Base-by-base conservation (phyloP, 2,888 invertebrate genomes). In the Globia sparganii region DNA sequence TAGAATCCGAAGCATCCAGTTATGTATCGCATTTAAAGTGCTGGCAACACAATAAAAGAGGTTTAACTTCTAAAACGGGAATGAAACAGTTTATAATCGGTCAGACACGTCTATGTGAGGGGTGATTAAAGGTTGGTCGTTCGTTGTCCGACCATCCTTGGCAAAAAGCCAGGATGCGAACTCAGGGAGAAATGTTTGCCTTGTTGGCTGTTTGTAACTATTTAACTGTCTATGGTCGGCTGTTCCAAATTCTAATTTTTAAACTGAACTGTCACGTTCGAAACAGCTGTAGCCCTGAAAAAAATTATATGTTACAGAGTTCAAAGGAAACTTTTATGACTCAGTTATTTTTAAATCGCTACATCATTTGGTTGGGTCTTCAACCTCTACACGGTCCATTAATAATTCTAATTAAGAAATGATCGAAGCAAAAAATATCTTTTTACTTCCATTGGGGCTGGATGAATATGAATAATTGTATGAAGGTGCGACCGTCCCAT, bases 91-190 rank as follows among this genome's bases (percentile, higher is more conserved):
- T 89, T 90, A 89, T 86, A 91, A 89, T 89, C 84, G 78, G 77
- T 84, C 85, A 84, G 83, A 81, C 81, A 82, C 73, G 89, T 87
- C 86, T 90, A 86, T 88, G 75, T 64, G 86, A 85, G 90, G 88
- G 90, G 91, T 92, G 92, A 92, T 91, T 91, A 94, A 93, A 94
- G 93, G 94, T 94, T 94, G 94, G 94, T 93, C 94, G 93, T 91
- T 93, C 94, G 93, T 91, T 92, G 93, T 92, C 92, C 93, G 92
- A 90, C 78, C 85, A 93, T 94, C 94, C 92, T 94, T 95, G 95
- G 95, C 95, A 90, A 76, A 72, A 70, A 82, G 95, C 95, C 95
- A 95, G 92, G 86, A 84, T 88, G 88, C 80, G 81, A 72, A 85
- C 72, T 87, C 87, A 79, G 87, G 80, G 86, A 87, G 87, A 87